Percentiles rank a stretch among this genome's conserved stretches.
phyloP scores from a whole-genome alignment of 2,888 invertebrate species.

The Drosophila vallismaia region DNA sequence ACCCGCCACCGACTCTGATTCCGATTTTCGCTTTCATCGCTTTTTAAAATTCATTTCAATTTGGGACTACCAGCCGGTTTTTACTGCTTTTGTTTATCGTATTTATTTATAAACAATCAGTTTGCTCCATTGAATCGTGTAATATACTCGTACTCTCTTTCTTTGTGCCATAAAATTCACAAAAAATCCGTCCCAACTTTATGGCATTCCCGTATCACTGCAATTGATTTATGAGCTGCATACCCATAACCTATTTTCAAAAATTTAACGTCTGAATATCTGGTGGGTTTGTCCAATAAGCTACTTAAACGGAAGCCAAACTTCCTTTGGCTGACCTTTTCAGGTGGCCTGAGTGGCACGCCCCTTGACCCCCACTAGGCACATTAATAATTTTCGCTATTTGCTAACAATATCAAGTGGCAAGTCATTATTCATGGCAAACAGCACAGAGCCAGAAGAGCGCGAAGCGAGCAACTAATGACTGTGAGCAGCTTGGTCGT shows the following conservation, averaged over 20 bases:
- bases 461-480: slow-evolving; percentile 59
- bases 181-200: slow-evolving; percentile 14
- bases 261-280: slow-evolving; percentile 2
- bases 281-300: not conserved
- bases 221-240: slow-evolving; percentile 29
- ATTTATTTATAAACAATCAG: slow-evolving; percentile 71
- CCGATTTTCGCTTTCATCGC: slow-evolving; percentile 29
- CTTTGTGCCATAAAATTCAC: slow-evolving; percentile 1
- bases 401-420: slow-evolving; percentile 71
- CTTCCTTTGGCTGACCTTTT: slow-evolving; percentile 27
- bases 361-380: slow-evolving; percentile 15
- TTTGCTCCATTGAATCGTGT: slow-evolving; percentile 52
- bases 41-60: slow-evolving; percentile 53
- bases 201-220: slow-evolving; percentile 25
- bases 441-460: slow-evolving; percentile 25
- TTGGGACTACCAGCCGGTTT: slow-evolving; percentile 19
- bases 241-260: not conserved
- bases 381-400: slow-evolving; percentile 72
- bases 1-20: slow-evolving; percentile 27
- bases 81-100: slow-evolving; percentile 29
- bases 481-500: slow-evolving; percentile 64
- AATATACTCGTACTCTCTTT: slow-evolving; percentile 28
- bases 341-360: slow-evolving; percentile 13
- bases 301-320: not conserved
- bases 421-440: slow-evolving; percentile 73